These are phyloP conservation scores for Entomyzon cyanotis DNA, from an alignment of 2,113 vertebrate species.

Conservation along the genomic window DNA sequence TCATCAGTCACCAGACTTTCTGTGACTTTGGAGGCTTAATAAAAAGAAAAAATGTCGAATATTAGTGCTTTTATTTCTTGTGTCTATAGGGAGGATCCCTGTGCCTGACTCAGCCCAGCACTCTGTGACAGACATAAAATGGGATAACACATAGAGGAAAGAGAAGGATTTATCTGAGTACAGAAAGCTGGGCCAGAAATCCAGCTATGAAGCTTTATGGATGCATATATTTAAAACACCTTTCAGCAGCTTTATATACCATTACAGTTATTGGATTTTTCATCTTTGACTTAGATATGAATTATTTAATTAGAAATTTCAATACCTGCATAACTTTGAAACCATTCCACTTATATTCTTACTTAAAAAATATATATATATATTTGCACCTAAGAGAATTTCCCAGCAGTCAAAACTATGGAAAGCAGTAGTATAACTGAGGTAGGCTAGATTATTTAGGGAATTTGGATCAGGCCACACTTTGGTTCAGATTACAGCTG, in stretches of 20 bases:
- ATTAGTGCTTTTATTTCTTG: conserved; percentile 7
- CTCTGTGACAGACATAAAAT: conserved; percentile 12
- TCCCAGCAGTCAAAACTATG: neutral
- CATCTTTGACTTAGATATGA: conserved; percentile 19
- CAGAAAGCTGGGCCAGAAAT: neutral
- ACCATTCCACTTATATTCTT: neutral
- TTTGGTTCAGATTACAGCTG: neutral
- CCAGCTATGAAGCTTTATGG: neutral
- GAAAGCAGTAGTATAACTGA: neutral
- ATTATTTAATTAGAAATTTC: conserved; percentile 56
- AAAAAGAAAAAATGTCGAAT: neutral
- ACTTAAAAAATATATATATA: neutral
- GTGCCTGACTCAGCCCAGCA: neutral
- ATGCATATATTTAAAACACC: conserved; percentile 36
- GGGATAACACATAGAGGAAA: neutral
- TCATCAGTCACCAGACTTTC: neutral
- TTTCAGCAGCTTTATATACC: conserved; percentile 38
- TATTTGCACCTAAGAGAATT: neutral
- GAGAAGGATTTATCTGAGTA: neutral
- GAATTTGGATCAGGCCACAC: neutral
- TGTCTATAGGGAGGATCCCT: neutral
- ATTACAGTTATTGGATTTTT: conserved; percentile 44
- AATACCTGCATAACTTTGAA: neutral
- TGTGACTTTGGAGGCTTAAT: neutral
- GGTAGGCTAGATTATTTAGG: neutral